Conservation (phyloP, 2,113 vertebrate genomes). For the Pyrgilauda ruficollis region DNA sequence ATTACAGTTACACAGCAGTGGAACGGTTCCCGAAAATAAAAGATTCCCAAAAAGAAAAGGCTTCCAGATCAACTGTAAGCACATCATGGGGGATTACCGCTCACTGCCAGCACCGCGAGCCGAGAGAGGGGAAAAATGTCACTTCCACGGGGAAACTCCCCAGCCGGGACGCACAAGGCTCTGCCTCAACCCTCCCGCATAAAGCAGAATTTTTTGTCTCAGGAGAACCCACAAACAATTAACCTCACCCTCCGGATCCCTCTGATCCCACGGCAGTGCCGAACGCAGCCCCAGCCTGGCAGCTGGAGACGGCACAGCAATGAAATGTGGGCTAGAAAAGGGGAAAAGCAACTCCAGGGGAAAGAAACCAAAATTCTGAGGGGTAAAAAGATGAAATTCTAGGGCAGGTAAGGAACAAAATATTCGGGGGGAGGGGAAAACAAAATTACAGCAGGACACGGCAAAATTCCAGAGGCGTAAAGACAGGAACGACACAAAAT, state of each 20-base stretch:
- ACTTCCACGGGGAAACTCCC: neutral
- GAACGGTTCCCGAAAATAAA: neutral
- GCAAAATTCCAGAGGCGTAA: neutral
- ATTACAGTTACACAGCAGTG: rapidly evolving
- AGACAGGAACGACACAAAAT: neutral
- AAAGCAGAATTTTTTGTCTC: neutral
- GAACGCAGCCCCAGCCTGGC: rapidly evolving
- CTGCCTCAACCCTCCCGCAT: neutral
- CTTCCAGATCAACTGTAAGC: neutral
- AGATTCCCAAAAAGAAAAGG: neutral
- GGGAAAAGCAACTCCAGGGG: rapidly evolving
- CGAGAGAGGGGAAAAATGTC: rapidly evolving
- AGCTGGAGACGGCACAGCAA: rapidly evolving
- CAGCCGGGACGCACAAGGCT: neutral
- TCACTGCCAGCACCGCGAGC: rapidly evolving
- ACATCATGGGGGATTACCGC: neutral
- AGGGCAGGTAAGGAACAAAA: neutral
- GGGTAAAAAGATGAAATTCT: neutral
- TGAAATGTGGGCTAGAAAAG: neutral
- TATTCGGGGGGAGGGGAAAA: rapidly evolving
- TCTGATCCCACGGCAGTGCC: rapidly evolving
- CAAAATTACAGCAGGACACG: neutral
- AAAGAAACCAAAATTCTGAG: neutral
- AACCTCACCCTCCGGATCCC: neutral
- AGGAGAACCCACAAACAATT: neutral